Evolutionary conservation across 2,113 vertebrate genomes (phyloP).

Genomic region (Melanotaenia duboulayi): DNA sequence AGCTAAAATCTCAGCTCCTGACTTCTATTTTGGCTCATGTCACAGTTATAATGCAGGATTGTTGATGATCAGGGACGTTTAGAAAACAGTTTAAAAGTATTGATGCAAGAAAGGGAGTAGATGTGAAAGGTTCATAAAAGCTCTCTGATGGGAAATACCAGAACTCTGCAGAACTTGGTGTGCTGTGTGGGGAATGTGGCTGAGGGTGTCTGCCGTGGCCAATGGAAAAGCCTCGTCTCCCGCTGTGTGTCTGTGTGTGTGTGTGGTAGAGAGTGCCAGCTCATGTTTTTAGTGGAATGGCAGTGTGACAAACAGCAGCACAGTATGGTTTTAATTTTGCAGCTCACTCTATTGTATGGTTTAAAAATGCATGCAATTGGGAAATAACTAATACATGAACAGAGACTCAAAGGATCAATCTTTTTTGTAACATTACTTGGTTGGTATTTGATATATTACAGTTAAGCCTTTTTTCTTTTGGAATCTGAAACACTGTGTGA

Average conservation of each 20-base stretch:
- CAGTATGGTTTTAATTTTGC: slow-evolving; percentile 57
- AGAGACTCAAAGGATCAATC: not conserved
- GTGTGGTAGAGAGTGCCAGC: slow-evolving; percentile 45
- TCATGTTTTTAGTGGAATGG: slow-evolving; percentile 56
- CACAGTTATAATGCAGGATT: slow-evolving; percentile 5
- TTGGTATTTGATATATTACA: not conserved
- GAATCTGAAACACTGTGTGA: slow-evolving; percentile 42
- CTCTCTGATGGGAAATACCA: slow-evolving; percentile 69
- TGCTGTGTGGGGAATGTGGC: slow-evolving; percentile 65
- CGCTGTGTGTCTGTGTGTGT: not conserved
- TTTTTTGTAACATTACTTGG: slow-evolving; percentile 1
- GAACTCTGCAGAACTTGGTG: slow-evolving; percentile 59
- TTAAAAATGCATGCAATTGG: slow-evolving; percentile 40
- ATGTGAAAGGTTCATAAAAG: slow-evolving; percentile 49
- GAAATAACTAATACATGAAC: slow-evolving; percentile 22
- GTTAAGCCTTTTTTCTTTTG: slow-evolving; percentile 8
- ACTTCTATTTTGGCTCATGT: slow-evolving; percentile 36
- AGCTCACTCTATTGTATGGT: slow-evolving; percentile 31
- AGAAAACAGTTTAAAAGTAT: slow-evolving; percentile 20
- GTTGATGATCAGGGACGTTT: slow-evolving; percentile 33
- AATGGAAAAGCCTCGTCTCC: slow-evolving; percentile 71
- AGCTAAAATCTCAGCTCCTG: slow-evolving; percentile 21
- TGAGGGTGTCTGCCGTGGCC: slow-evolving; percentile 53
- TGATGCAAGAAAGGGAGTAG: slow-evolving; percentile 24
- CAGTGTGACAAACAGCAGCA: slow-evolving; percentile 61